Evolutionary conservation across 1,140 invertebrate genomes (phyloP).

Genomic region (Drosophila biarmipes): DNA sequence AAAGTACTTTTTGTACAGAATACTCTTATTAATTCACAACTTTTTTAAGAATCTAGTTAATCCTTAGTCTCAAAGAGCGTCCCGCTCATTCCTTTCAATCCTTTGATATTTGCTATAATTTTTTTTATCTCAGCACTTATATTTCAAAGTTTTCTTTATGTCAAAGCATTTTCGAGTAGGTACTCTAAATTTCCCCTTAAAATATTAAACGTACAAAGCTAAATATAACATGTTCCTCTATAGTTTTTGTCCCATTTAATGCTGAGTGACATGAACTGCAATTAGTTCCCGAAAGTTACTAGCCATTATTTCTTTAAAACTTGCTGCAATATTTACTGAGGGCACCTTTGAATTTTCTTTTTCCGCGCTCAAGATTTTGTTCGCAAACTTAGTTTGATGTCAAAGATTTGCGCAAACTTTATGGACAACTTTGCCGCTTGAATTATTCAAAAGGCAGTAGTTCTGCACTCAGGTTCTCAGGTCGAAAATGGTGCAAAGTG

Average conservation of each 20-base stretch:
- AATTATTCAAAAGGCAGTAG: conserved; percentile 38
- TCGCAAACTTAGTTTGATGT: conserved; percentile 32
- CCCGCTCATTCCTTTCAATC: too few species aligned
- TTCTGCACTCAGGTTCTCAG: conserved; percentile 3
- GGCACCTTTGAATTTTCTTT: conserved; percentile 10
- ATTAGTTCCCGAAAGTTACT: neutral
- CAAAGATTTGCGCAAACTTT: conserved; percentile 42
- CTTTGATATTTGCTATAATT: neutral
- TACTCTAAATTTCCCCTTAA: neutral
- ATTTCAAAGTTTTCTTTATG: neutral
- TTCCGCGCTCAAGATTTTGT: conserved; percentile 11
- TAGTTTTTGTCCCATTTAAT: neutral
- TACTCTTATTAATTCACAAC: too few species aligned
- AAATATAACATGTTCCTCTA: neutral
- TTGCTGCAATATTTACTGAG: conserved; percentile 1
- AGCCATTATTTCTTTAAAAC: conserved; percentile 1
- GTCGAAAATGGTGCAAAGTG: conserved; percentile 1
- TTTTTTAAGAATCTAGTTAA: too few species aligned
- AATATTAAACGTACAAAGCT: neutral
- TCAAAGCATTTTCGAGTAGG: neutral
- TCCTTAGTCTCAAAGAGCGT: too few species aligned
- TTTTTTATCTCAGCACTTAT: neutral
- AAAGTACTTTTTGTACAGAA: too few species aligned
- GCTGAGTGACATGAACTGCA: neutral
- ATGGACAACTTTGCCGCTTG: conserved; percentile 30